A percentile compares a stretch with the other conserved stretches of the same genome.
phyloP scores from a whole-genome alignment of 1,140 invertebrate genomes.

The Teleopsis dalmanni region DNA sequence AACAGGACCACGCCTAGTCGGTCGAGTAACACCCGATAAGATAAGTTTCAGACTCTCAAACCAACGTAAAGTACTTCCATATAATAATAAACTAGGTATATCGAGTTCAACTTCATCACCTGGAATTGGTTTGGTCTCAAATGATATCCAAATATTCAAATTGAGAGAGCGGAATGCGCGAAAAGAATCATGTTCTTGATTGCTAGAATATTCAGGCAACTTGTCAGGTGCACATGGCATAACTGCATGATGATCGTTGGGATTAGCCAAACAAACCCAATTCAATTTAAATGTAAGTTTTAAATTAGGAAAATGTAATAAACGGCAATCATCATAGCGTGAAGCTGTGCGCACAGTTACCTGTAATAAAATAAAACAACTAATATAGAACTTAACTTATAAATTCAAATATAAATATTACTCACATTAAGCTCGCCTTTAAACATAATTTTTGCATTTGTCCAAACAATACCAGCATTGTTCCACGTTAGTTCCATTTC shows the following conservation, averaged over 20 bases:
- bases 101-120: constrained; percentile 53
- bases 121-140: constrained; percentile 75
- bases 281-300: constrained; percentile 77
- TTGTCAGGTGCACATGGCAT: constrained; percentile 95
- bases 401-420: not conserved
- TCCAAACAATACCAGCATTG: constrained; percentile 89
- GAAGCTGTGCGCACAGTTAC: constrained; percentile 91
- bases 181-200: constrained; percentile 82
- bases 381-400: not conserved
- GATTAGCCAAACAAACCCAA: constrained; percentile 88
- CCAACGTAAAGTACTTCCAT: constrained; percentile 88
- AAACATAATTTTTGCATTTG: constrained; percentile 80
- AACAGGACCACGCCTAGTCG: constrained; percentile 79
- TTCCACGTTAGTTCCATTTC: constrained; percentile 97
- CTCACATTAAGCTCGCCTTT: constrained; percentile 69
- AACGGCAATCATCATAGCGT: constrained; percentile 94
- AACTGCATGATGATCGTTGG: constrained; percentile 93
- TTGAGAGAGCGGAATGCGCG: constrained; percentile 91
- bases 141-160: constrained; percentile 75
- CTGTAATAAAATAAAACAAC: constrained; percentile 25
- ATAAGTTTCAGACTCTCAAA: constrained; percentile 94
- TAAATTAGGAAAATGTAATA: constrained; percentile 85
- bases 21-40: constrained; percentile 88
- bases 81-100: constrained; percentile 73
- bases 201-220: constrained; percentile 93